Conservation (phyloP, 2,113 vertebrate species). For the Setophaga coronata region DNA sequence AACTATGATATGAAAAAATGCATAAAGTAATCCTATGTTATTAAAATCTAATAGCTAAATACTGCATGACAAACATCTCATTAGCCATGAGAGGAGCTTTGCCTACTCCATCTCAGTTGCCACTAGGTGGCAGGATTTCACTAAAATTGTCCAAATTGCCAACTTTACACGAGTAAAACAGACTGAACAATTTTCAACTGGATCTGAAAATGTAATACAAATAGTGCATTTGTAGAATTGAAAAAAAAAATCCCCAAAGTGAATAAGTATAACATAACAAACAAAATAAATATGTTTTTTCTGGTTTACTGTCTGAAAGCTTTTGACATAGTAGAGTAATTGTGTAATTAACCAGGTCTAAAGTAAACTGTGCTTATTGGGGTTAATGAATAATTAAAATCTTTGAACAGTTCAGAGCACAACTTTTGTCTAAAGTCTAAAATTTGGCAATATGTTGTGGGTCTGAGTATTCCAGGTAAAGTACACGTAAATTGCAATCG, state of each 20-base stretch:
- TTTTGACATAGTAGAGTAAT: not conserved
- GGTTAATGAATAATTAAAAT: not conserved
- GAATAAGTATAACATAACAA: not conserved
- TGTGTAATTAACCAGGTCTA: not conserved
- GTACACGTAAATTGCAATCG: rapidly evolving
- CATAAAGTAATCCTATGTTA: not conserved
- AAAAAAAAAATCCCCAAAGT: not conserved
- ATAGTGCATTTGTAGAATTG: not conserved
- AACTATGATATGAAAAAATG: not conserved
- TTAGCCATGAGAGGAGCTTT: not conserved
- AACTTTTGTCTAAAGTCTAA: not conserved
- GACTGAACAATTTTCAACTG: not conserved
- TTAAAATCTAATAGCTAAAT: not conserved
- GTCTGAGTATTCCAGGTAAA: not conserved
- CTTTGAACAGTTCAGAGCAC: not conserved
- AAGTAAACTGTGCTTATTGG: not conserved
- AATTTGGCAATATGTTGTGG: not conserved
- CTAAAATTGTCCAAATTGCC: not conserved
- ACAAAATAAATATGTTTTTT: rapidly evolving
- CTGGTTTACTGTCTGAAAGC: not conserved
- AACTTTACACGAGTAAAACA: not conserved
- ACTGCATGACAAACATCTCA: not conserved
- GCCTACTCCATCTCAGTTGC: not conserved
- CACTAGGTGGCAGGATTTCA: constrained; percentile 31
- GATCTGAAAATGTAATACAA: not conserved